Evolutionary conservation across 1,140 invertebrate genomes (phyloP).

Genomic region (Formica exsecta): DNA sequence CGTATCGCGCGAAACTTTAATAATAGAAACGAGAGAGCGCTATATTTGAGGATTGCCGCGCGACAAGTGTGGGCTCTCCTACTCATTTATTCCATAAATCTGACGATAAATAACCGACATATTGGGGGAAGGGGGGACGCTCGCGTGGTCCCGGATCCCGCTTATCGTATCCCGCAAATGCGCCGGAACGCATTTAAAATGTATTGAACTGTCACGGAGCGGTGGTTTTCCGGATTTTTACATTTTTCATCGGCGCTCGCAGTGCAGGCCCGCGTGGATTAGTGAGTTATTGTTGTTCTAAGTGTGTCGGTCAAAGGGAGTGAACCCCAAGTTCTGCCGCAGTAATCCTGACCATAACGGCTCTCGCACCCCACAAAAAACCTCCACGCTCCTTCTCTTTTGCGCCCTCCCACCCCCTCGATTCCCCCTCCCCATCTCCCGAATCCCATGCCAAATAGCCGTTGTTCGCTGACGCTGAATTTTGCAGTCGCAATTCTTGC

Average conservation of each 20-base stretch:
- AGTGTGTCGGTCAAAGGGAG: constrained; percentile 83
- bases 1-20: constrained; percentile 61
- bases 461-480: constrained; percentile 50
- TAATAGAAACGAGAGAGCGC: constrained; percentile 59
- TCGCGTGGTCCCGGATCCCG: constrained; percentile 46
- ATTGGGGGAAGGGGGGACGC: constrained; percentile 75
- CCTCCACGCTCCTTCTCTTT: neutral
- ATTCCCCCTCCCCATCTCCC: neutral
- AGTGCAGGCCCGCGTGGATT: constrained; percentile 78
- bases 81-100: constrained; percentile 87
- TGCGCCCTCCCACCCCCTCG: neutral
- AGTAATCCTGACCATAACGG: constrained; percentile 75
- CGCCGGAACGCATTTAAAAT: constrained; percentile 87
- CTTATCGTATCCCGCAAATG: constrained; percentile 85
- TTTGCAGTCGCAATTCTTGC: neutral
- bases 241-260: constrained; percentile 84
- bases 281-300: constrained; percentile 84
- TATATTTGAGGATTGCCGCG: constrained; percentile 36
- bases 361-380: constrained; percentile 54
- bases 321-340: constrained; percentile 56
- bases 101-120: constrained; percentile 86
- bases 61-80: constrained; percentile 64
- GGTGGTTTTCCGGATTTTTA: constrained; percentile 84
- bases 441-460: constrained; percentile 56
- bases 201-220: constrained; percentile 86